Base-by-base conservation (phyloP, 2,888 invertebrate genomes). In the Exocentrus adspersus region DNA sequence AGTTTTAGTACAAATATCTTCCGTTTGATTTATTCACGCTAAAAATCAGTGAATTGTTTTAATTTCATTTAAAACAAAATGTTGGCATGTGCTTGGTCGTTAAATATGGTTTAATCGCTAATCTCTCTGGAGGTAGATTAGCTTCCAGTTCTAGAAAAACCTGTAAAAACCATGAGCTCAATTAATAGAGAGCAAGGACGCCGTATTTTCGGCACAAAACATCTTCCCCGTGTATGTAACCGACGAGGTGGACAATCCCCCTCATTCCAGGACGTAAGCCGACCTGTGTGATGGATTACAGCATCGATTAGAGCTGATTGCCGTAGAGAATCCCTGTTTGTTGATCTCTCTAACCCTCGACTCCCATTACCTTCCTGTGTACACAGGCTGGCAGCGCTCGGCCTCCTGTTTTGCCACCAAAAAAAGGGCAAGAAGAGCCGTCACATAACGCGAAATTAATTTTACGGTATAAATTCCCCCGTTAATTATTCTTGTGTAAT, bases 271-370 rank as follows among this genome's bases (percentile, higher is more conserved):
- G 72, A 72, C 72, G 65, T 76, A 78, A 77, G 73, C 77, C 75
- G 75, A 78, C 76, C 77, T 76, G 72, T 77, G 80, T 82, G 82
- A 82, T 82, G 81, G 82, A 82, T 82, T 82, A 82, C 80, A 75
- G 76, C 79, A 81, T 82, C 82, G 82, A 82, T 82, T 82, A 82
- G 80, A 80, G 75, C 77, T 80, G 82, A 82, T 82, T 81, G 80
- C 79, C 76, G 72, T 69, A 69, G 67, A 68, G 72, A 65, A 72
- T 71, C 77, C 77, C 73, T 72, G 72, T 75, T 75, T 74, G 72
- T 68, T 71, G 74, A 74, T 74, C 74, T 68, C 71, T 64, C 54
- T 51, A 52, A 60, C 69, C 70, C 65, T 62, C 65, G 64, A 63
- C 64, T 64, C 70, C 71, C 68, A 71, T 73, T 71, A 73, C 72